phyloP scores from a whole-genome alignment of 2,797 vertebrate species.

The Tolypeutes matacus region DNA sequence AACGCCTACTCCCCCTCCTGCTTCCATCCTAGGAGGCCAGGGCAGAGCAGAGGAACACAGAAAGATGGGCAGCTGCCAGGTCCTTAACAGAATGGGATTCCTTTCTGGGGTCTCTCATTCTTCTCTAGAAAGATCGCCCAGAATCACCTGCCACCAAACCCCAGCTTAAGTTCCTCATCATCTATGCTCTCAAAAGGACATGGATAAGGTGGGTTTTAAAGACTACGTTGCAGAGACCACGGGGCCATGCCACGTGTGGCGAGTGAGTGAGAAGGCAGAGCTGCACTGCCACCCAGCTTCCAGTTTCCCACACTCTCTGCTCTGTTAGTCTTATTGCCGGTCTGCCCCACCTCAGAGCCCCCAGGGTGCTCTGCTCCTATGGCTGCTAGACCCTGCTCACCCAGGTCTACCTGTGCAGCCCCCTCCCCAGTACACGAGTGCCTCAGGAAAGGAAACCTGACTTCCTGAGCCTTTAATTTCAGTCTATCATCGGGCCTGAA shows the following conservation, averaged over 20 bases:
- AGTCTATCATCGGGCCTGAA: rapidly evolving
- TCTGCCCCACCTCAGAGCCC: rapidly evolving
- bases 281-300: rapidly evolving
- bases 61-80: too few species aligned
- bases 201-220: background rate
- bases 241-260: rapidly evolving
- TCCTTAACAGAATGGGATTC: background rate
- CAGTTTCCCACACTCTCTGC: background rate
- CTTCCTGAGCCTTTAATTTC: too few species aligned
- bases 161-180: background rate
- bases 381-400: too few species aligned
- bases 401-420: background rate
- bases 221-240: background rate
- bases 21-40: rapidly evolving
- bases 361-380: background rate
- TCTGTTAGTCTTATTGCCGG: too few species aligned
- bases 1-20: background rate
- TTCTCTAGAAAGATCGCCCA: background rate
- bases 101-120: background rate
- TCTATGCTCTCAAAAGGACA: background rate
- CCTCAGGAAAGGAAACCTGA: background rate
- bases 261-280: background rate
- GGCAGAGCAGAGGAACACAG: rapidly evolving
- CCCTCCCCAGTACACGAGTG: background rate
- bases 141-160: background rate